These are phyloP conservation scores for Eidolon helvum DNA, from an alignment of 2,113 vertebrate species.

Conservation along the genomic window DNA sequence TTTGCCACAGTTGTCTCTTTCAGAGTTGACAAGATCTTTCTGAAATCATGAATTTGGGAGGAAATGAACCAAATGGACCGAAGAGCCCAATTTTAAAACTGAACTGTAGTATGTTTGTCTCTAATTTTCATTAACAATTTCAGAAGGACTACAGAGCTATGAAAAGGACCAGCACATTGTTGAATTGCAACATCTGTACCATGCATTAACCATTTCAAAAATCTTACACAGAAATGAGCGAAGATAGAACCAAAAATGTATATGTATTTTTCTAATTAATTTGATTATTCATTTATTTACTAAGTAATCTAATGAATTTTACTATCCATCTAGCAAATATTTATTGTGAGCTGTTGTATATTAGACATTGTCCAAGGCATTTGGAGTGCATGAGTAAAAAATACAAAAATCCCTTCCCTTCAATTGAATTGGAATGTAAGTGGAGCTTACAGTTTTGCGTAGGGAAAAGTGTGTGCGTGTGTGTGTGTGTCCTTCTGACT, in stretches of 20 bases:
- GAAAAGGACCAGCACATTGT: constrained; percentile 22
- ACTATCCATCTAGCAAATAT: constrained; percentile 42
- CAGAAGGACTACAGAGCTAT: constrained; percentile 55
- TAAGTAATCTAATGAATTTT: background rate
- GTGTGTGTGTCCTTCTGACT: background rate
- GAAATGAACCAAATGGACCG: constrained; percentile 71
- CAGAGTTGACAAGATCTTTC: constrained; percentile 64
- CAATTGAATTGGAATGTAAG: background rate
- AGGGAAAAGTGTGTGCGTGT: background rate
- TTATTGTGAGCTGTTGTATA: background rate
- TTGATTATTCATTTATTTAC: background rate
- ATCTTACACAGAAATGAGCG: constrained; percentile 4
- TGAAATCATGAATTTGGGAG: constrained; percentile 75
- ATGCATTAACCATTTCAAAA: constrained; percentile 55
- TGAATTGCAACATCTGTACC: constrained; percentile 36
- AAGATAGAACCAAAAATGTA: background rate
- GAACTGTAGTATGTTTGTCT: constrained; percentile 53
- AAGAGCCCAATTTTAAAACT: constrained; percentile 64
- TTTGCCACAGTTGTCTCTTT: constrained; percentile 60
- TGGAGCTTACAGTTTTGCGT: background rate
- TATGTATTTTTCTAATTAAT: background rate
- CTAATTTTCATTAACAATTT: constrained; percentile 59
- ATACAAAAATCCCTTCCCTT: background rate
- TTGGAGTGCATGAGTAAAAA: background rate
- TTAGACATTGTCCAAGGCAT: background rate